Evolutionary conservation across 2,113 vertebrate species (phyloP).

Genomic region (Piprites chloris): DNA sequence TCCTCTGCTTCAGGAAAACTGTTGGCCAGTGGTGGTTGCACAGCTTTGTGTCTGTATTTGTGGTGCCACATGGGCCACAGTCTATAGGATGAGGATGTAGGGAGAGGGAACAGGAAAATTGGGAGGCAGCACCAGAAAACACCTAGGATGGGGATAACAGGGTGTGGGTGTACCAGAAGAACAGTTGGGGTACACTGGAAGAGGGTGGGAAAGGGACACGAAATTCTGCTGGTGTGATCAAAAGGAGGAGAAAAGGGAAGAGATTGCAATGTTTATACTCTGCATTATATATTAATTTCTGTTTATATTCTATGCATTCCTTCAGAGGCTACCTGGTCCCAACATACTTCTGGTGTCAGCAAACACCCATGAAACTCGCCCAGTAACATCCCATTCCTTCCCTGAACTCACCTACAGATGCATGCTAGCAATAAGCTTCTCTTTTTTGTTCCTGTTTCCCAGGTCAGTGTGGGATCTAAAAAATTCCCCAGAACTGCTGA

Average conservation of each 20-base stretch:
- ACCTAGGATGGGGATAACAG: neutral
- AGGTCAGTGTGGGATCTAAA: neutral
- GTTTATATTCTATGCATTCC: neutral
- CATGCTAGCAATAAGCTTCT: neutral
- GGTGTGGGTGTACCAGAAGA: neutral
- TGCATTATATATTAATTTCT: neutral
- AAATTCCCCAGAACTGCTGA: neutral
- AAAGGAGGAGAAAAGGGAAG: neutral
- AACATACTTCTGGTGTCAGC: neutral
- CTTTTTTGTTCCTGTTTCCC: neutral
- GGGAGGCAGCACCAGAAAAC: neutral
- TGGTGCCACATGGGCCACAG: neutral
- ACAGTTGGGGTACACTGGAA: neutral
- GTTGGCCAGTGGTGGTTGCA: neutral
- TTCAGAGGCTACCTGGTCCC: neutral
- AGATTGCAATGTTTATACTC: neutral
- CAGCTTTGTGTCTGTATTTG: neutral
- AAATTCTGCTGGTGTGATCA: rapidly evolving
- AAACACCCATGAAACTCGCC: neutral
- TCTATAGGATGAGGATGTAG: neutral
- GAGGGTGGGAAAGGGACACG: neutral
- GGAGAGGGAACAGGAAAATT: neutral
- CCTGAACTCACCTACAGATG: neutral
- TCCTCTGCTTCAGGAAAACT: neutral
- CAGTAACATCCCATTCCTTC: neutral